Percentiles rank a stretch among this genome's conserved stretches.
Conservation (phyloP, 2,113 vertebrate species). For the Chlorodrepanis virens region DNA sequence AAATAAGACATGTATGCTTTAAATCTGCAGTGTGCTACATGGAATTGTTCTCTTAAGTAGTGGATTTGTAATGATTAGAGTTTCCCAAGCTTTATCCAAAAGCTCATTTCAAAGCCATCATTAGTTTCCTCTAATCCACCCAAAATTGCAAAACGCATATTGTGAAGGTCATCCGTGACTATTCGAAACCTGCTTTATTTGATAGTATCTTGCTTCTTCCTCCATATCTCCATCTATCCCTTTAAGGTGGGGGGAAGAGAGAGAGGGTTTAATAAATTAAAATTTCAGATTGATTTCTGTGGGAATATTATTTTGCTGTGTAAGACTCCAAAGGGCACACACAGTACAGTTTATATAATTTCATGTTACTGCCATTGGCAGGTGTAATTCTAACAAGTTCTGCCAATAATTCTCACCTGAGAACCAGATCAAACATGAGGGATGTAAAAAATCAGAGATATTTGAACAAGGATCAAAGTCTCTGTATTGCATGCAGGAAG, state of each 20-base stretch:
- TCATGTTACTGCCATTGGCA: neutral
- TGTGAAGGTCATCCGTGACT: constrained; percentile 58
- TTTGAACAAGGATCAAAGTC: constrained; percentile 51
- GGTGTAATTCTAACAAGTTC: constrained; percentile 25
- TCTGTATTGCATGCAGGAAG: neutral
- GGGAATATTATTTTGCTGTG: constrained; percentile 36
- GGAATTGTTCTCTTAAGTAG: constrained; percentile 64
- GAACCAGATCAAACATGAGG: constrained; percentile 48
- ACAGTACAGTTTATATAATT: neutral
- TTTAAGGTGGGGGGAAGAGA: neutral
- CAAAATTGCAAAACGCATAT: constrained; percentile 70
- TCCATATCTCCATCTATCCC: neutral
- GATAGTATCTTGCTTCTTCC: neutral
- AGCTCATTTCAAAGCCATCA: constrained; percentile 74
- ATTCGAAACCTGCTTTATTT: constrained; percentile 36
- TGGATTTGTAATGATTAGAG: constrained; percentile 78
- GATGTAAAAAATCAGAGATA: neutral
- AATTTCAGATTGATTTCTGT: constrained; percentile 50
- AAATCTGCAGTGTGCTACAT: constrained; percentile 48
- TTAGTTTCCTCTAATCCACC: constrained; percentile 75
- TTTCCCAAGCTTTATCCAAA: constrained; percentile 73
- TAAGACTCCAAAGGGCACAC: constrained; percentile 12
- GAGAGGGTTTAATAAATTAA: constrained; percentile 49
- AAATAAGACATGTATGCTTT: constrained; percentile 46
- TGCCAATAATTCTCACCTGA: constrained; percentile 47